Percentiles rank a stretch among this genome's conserved stretches.
phyloP scores from a whole-genome alignment of 2,888 invertebrate genomes.

The Seladonia tumulorum region DNA sequence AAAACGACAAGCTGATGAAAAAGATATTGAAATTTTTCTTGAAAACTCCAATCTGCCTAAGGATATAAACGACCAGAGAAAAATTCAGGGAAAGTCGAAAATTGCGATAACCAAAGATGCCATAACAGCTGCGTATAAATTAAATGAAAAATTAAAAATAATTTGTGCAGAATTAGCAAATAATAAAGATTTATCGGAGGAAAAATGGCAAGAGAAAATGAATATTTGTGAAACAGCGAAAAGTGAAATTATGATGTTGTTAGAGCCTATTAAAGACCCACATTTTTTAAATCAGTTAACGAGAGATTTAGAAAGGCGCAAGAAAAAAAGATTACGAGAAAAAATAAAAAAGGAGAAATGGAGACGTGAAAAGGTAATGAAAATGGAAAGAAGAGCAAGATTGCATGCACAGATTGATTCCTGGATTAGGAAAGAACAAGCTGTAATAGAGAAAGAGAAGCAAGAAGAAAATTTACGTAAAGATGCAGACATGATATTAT shows the following conservation, averaged over 20 bases:
- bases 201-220: slow-evolving; percentile 86
- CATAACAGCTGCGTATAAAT: slow-evolving; percentile 78
- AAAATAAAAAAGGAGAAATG: slow-evolving; percentile 85
- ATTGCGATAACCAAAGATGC: slow-evolving; percentile 82
- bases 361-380: slow-evolving; percentile 83
- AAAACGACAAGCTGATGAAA: slow-evolving; percentile 70
- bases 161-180: slow-evolving; percentile 84
- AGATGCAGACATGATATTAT: slow-evolving; percentile 89
- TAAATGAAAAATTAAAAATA: slow-evolving; percentile 81
- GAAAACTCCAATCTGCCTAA: slow-evolving; percentile 28
- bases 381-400: slow-evolving; percentile 84
- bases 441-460: slow-evolving; percentile 87
- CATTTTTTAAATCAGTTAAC: slow-evolving; percentile 64
- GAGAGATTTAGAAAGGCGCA: slow-evolving; percentile 75
- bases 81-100: slow-evolving; percentile 68
- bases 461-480: slow-evolving; percentile 88
- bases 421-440: slow-evolving; percentile 88
- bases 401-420: slow-evolving; percentile 88
- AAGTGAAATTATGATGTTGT: slow-evolving; percentile 84
- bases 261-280: slow-evolving; percentile 84
- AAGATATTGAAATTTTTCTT: slow-evolving; percentile 73
- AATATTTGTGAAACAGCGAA: slow-evolving; percentile 85
- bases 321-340: slow-evolving; percentile 85
- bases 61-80: slow-evolving; percentile 38
- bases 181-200: slow-evolving; percentile 85